Evolutionary conservation across 2,113 vertebrate species (phyloP), one percentile per base, ranked within the genome.

Genomic region (Eulemur macaco): DNA sequence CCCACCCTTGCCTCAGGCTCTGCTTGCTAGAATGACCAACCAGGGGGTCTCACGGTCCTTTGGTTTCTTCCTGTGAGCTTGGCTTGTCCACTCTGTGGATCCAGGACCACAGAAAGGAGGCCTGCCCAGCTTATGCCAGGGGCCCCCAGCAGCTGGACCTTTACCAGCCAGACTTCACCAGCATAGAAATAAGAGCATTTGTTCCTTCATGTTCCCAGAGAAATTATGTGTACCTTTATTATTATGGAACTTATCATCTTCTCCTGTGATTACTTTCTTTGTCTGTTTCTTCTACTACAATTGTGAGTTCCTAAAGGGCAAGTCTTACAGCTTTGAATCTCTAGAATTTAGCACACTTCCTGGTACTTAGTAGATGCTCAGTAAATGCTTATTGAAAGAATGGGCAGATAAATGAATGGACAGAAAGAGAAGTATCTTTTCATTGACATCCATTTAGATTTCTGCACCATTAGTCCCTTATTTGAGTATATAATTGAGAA

Each of bases 401-500:
- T 34, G 50, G 69, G 29, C 39, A 56, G 42, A 25, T 52, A 47
- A 68, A 74, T 56, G 68, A 86, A 56, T 63, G 14, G 21, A 7
- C 34, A 52, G 21, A 90, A 87, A 82, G 52, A 93, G 60, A 54
- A 56, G 31, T 47, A 8, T 37, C 89, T 77, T 86, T 63, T 82
- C 18, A 4, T 9, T 58, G 73, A 42, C 69, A 76, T 71, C 68
- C 76, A 56, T 80, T 63, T 90, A 47, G 50, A 14, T 77, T 68
- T 91, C 69, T 86, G 42, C 63, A 68, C 39, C n/a, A 54, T 92
- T 81, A 81, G 64, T 82, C 86, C 76, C 66, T 92, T 76, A 85
- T 64, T 63, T 90, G 74, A 66, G 77, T 76, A 27, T 29, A 60
- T 81, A 88, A 68, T 71, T 71, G 85, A 96, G 74, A 96, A 95